Evolutionary conservation across 2,888 invertebrate genomes (phyloP).

Genomic region (Bellardia pandia): DNA sequence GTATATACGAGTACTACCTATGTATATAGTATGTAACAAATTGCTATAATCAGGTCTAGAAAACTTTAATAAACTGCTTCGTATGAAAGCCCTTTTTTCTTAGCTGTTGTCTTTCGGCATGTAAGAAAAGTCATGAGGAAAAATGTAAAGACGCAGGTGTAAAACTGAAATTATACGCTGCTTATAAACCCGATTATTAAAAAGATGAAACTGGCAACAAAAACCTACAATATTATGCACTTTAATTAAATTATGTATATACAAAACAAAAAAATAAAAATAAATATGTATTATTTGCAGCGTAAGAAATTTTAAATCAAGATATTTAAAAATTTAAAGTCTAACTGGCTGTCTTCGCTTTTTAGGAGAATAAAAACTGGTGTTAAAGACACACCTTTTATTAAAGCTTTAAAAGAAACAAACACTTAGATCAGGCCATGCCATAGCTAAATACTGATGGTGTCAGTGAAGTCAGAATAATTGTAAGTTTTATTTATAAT

Average conservation of each 20-base stretch:
- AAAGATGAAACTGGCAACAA: not conserved
- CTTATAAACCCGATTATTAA: slow-evolving; percentile 34
- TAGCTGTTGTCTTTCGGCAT: not conserved
- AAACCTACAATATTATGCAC: not conserved
- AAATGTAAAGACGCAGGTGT: slow-evolving; percentile 37
- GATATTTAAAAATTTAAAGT: not conserved
- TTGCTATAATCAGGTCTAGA: slow-evolving; percentile 51
- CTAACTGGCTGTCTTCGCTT: not conserved
- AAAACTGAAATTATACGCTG: slow-evolving; percentile 46
- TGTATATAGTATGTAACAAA: slow-evolving; percentile 10
- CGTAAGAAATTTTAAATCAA: not conserved
- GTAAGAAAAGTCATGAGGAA: not conserved
- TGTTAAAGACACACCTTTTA: slow-evolving; percentile 1
- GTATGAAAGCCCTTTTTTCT: slow-evolving; percentile 17
- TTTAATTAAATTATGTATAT: not conserved
- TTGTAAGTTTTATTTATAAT: no score
- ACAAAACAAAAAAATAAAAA: not conserved
- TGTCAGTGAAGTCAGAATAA: no score
- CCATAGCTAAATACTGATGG: no score
- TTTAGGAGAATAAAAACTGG: not conserved
- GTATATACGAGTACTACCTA: no score
- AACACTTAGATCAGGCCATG: no score
- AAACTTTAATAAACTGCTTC: slow-evolving; percentile 2
- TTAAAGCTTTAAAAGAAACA: not conserved
- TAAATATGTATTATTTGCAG: not conserved